Base-by-base conservation (phyloP, 2,888 invertebrate genomes). In the Lithophane socia region DNA sequence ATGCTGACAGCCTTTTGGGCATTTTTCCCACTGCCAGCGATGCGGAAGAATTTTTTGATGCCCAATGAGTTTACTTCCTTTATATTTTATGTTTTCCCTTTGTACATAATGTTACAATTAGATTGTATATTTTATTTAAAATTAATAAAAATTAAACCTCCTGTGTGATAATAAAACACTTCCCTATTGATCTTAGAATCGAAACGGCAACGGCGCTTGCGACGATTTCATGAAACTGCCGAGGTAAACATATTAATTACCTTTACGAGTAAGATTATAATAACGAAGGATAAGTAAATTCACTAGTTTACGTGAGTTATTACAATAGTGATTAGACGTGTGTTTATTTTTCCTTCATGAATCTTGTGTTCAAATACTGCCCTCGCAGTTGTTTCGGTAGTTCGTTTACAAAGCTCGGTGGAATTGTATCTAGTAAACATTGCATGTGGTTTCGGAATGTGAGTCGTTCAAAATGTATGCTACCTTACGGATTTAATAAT, bases 291-390 rank as follows among this genome's bases (percentile, higher is more conserved):
- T n/a, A 56, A 66, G 47, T 42, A 70, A 69, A 66, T 37, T 69
- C 56, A 42, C n/a, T 21, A 60, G 64, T 44, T 67, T 47, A 42
- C 52, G 63, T 70, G n/a, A 58, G 60, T 58, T 5, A 37, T 78
- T 82, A 73, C 10, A 54, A 13, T 24, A 75, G 84, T 87, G 86
- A 83, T 84, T 79, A 84, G 75, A 78, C 10, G 47, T 70, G 60
- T 83, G 79, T 86, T 79, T 80, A 73, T 82, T 84, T 37, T 79
- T 69, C 63, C 61, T 73, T 73, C 77, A 73, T 77, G 71, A 79
- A 78, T 76, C 70, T 77, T 74, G 58, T 79, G 61, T 75, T 68
- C 13, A 78, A 79, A 76, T 77, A 75, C 60, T 68, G 44, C 52
- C 52, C 65, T 49, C n/a, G 29, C 29, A 58, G 47, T 78, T 75